Base-by-base conservation (phyloP, 2,888 invertebrate genomes). In the Lasioglossum pauxillum region DNA sequence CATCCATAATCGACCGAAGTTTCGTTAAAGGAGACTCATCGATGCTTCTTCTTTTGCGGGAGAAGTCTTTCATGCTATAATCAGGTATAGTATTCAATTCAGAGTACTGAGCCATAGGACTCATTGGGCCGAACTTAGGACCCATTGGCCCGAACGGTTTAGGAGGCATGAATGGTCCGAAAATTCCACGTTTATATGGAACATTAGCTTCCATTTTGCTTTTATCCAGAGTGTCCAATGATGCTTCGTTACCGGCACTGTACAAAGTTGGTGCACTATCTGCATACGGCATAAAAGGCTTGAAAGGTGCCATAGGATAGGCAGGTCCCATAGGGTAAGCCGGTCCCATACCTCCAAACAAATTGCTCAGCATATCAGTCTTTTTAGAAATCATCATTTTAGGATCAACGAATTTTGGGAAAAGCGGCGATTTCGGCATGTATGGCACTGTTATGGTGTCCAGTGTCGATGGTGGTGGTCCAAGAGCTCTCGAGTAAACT, bases 381-480 rank as follows among this genome's bases (percentile, higher is more conserved):
- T 95, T 94, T 81, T 93, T 93, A 7, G 92, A 83, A 23, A 94
- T 93, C 92, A 94, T 93, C 3, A 81, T 74, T 86, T 93, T 92
- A 0, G 94, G 94, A 71, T 94, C 94, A 10, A 94, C 93, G 71
- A 94, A 93, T 88, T 94, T 94, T 5, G 94, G 94, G 38, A 94
- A 93, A 10, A 94, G 85, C 1, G 94, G 86, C 23, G 93, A 92
- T 74, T 94, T 94, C 57, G 94, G 88, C 71, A 90, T 85, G 69
- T 92, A 94, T 19, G 94, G 94, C 14, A 94, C 91, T 0, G 92
- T 82, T 76, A 94, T 93, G 5, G 93, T 92, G 41, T 89, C 89
- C 31, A 94, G 89, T 80, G 85, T 91, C 23, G 86, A 77, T 14
- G 78, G n/a, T 67, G 92, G 90, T 19, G 92, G 91, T 27, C 92